phyloP scores from a whole-genome alignment of 2,797 vertebrate species.

The Etheostoma perlongum region DNA sequence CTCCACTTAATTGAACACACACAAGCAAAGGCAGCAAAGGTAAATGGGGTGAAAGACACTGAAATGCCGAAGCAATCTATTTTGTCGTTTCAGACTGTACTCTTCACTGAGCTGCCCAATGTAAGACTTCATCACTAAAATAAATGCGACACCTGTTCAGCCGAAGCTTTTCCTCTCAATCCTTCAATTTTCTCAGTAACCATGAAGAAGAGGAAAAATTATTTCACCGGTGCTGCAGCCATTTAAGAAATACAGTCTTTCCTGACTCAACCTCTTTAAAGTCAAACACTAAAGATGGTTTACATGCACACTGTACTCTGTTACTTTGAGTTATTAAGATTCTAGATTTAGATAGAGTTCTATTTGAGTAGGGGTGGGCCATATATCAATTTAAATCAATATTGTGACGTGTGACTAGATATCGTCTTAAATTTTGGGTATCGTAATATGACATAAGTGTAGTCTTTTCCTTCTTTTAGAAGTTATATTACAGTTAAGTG shows the following conservation, averaged over 20 bases:
- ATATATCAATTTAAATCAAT: too few species aligned
- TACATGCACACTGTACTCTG: slow-evolving; percentile 4
- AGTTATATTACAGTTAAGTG: too few species aligned
- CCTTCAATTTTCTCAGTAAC: slow-evolving; percentile 25
- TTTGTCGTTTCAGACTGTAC: slow-evolving; percentile 27
- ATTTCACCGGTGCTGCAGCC: slow-evolving; percentile 16
- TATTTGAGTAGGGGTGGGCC: neutral
- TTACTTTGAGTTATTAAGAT: slow-evolving; percentile 10
- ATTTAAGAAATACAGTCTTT: slow-evolving; percentile 25
- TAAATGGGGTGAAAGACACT: slow-evolving; percentile 43
- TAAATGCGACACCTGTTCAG: slow-evolving; percentile 13
- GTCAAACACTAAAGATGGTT: slow-evolving; percentile 15
- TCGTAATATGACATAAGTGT: too few species aligned
- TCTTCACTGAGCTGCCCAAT: slow-evolving; percentile 25
- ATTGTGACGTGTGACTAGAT: too few species aligned
- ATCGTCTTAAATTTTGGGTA: too few species aligned
- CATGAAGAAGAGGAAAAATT: slow-evolving; percentile 31
- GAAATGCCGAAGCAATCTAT: slow-evolving; percentile 39
- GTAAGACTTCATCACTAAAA: slow-evolving; percentile 45
- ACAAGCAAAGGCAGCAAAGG: slow-evolving; percentile 16
- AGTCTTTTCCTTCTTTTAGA: too few species aligned
- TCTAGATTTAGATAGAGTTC: too few species aligned
- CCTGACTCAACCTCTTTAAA: slow-evolving; percentile 16
- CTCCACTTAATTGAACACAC: slow-evolving; percentile 51
- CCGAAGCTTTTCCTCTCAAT: neutral